Conservation (phyloP, 2,797 vertebrate species). For the Scleropages formosus region DNA sequence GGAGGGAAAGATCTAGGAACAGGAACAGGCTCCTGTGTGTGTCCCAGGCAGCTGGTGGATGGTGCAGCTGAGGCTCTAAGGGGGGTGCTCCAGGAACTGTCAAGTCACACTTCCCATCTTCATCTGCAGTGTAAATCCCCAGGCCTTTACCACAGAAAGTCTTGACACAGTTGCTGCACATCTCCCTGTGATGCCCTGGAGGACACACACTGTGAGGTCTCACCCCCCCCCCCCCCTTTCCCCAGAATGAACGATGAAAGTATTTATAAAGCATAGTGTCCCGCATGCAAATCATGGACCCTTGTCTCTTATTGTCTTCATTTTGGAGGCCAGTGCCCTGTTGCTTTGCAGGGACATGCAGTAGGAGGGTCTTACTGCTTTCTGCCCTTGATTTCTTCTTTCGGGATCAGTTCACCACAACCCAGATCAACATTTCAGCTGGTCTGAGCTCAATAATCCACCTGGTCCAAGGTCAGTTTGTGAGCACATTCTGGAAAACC, state of each 20-base stretch:
- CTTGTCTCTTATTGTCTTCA: not conserved
- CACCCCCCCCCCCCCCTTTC: not conserved
- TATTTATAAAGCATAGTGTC: constrained; percentile 4
- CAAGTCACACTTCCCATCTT: not conserved
- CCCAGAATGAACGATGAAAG: not conserved
- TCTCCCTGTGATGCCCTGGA: too few species aligned
- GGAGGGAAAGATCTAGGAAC: too few species aligned
- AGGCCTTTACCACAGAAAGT: not conserved
- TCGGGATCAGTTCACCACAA: not conserved
- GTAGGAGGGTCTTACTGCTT: not conserved
- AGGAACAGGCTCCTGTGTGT: not conserved
- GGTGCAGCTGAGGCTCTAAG: too few species aligned
- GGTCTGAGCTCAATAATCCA: not conserved
- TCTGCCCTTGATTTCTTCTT: not conserved
- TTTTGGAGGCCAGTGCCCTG: not conserved
- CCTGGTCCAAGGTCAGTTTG: constrained; percentile 4
- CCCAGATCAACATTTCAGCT: constrained; percentile 10
- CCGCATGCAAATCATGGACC: not conserved
- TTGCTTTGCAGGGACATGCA: not conserved
- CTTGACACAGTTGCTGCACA: not conserved
- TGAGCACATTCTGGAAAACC: too few species aligned
- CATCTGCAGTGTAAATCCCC: not conserved
- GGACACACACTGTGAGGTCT: not conserved
- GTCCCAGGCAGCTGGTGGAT: not conserved
- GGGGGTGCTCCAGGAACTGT: not conserved